Base-by-base conservation (phyloP, 2,113 vertebrate genomes). In the Laticauda colubrina region DNA sequence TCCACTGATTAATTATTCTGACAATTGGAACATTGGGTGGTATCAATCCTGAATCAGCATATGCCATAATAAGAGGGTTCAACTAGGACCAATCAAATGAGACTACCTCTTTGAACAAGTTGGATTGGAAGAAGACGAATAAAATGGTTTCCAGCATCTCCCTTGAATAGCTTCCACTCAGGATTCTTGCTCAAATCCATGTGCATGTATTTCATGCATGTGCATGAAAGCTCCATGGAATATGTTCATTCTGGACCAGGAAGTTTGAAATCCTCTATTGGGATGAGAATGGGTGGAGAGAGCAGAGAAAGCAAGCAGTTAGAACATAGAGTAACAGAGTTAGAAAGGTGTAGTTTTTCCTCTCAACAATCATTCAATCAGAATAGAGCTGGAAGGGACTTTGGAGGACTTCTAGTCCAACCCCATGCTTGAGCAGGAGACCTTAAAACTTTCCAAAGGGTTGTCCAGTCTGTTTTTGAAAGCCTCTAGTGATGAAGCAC, bases 231-330 rank as follows among this genome's bases (percentile, higher is more conserved):
- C 45, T 95, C 96, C 23, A 4, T 86, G 24, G 85, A 51, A 3
- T 12, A 45, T 10, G 9, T 48, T 94, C 88, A 94, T 95, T 96
- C 57, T 56, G 88, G 48, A 96, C 56, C 86, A 94, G 39, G 39
- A 75, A 23, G 48, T 51, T 34, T 92, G 81, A 96, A 97, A 93
- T 94, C 61, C 34, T 96, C 95, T 93, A 95, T 14, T 87, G 4
- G 89, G 34, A 54, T 4, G 5, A 23, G 20, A 43, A 9, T 6
- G 34, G 29, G 24, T n/a, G 26, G 11, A 29, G 39, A 24, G 20
- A 55, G 61, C 8, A 12, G 57, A 88, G n/a, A 91, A 20, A 85
- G 91, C 26, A 92, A 90, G 93, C 18, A 90, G 89, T 94, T 95
- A 59, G 57, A 59, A 59, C 8, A 10, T 59, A 59, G 57, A 59